These are phyloP conservation scores for Leptopilina myrica DNA, from an alignment of 2,888 invertebrate species.

Conservation along the genomic window DNA sequence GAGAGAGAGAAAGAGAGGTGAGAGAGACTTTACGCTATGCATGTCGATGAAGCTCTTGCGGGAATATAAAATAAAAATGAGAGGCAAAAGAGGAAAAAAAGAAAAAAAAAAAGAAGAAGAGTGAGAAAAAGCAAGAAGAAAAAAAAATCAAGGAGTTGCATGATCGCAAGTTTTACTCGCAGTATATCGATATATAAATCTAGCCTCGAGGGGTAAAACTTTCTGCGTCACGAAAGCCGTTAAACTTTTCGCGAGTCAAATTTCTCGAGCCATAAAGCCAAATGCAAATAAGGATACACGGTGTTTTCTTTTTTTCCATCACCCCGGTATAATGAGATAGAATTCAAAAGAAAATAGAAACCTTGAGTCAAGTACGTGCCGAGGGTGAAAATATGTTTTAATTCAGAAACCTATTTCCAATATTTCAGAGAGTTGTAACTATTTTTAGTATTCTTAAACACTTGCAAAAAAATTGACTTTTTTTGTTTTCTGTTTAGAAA, in stretches of 20 bases:
- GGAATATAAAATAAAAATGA: constrained; percentile 22
- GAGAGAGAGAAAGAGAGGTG: too few relatives aligned
- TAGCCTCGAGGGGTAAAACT: constrained; percentile 33
- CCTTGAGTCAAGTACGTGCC: too few relatives aligned
- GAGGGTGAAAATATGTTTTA: too few relatives aligned
- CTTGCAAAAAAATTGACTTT: too few relatives aligned
- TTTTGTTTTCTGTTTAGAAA: too few relatives aligned
- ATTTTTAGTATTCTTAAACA: too few relatives aligned
- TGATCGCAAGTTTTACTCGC: constrained; percentile 29
- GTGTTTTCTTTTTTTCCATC: background rate
- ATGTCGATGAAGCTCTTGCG: constrained; percentile 30
- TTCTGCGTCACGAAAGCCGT: constrained; percentile 29
- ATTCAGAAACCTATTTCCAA: too few relatives aligned
- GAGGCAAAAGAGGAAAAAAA: background rate
- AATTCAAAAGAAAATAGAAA: background rate
- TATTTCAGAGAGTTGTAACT: too few relatives aligned
- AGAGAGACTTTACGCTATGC: constrained; percentile 12
- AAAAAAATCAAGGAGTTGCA: constrained; percentile 4
- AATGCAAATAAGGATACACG: constrained; percentile 27
- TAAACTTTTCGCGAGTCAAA: constrained; percentile 31
- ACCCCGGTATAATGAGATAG: constrained; percentile 6
- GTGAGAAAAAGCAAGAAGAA: too few relatives aligned
- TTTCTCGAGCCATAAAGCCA: constrained; percentile 35
- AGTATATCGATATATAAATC: constrained; percentile 27
- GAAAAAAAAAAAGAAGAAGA: too few relatives aligned